A percentile compares a stretch with the other conserved stretches of the same genome.
phyloP scores from a whole-genome alignment of 2,888 invertebrate genomes.

The Druceiella hillmani region DNA sequence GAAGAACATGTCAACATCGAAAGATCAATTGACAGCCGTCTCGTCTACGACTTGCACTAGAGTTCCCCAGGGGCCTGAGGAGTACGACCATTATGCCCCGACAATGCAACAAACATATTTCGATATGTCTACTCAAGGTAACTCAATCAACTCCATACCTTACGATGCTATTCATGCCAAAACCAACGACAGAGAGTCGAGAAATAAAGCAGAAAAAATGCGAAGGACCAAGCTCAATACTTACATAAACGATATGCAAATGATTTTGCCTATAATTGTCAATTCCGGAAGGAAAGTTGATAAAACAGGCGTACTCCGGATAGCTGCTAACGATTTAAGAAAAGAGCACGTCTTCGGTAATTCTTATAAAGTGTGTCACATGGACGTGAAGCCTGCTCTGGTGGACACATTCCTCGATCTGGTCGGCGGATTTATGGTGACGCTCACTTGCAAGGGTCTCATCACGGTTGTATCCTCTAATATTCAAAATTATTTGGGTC shows the following conservation, averaged over 20 bases:
- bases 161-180: no score
- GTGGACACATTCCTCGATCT: slow-evolving; percentile 61
- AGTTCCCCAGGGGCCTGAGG: no score
- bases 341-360: slow-evolving; percentile 66
- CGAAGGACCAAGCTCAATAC: slow-evolving; percentile 85
- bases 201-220: slow-evolving; percentile 88
- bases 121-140: no score
- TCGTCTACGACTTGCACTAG: no score
- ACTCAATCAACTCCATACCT: no score
- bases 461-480: slow-evolving; percentile 82
- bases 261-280: slow-evolving; percentile 77
- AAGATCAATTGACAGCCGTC: no score
- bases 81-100: no score
- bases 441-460: slow-evolving; percentile 74
- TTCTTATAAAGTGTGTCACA: slow-evolving; percentile 42
- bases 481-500: slow-evolving; percentile 79
- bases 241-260: slow-evolving; percentile 76
- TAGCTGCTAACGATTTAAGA: slow-evolving; percentile 80
- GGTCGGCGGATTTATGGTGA: slow-evolving; percentile 74
- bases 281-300: slow-evolving; percentile 80
- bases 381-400: slow-evolving; percentile 49
- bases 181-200: slow-evolving; percentile 72
- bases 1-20: no score
- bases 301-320: slow-evolving; percentile 84
- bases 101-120: no score